Percentiles rank a stretch among this genome's conserved stretches.
phyloP scores from a whole-genome alignment of 1,140 invertebrate genomes.

The Anadara kagoshimensis region DNA sequence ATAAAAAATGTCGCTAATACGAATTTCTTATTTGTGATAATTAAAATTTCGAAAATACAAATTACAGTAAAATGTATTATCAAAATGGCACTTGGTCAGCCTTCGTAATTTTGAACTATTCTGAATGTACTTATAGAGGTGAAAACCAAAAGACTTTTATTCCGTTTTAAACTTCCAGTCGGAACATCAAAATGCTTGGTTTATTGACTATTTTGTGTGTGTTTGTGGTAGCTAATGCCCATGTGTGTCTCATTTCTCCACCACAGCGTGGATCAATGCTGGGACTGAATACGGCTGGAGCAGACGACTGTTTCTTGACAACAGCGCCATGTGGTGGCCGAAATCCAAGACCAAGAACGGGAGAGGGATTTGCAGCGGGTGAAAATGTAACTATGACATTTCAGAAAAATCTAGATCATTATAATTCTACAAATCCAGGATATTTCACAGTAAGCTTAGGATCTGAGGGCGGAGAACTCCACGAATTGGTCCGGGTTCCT shows the following conservation, averaged over 20 bases:
- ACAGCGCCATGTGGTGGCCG: slow-evolving; percentile 22
- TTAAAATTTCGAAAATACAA: no score
- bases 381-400: slow-evolving; percentile 33
- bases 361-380: slow-evolving; percentile 3
- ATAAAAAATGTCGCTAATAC: no score
- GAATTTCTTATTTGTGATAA: no score
- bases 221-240: slow-evolving; percentile 5
- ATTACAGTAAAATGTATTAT: no score
- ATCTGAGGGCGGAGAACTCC: background rate
- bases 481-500: slow-evolving; percentile 12
- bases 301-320: slow-evolving; percentile 23
- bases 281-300: slow-evolving; percentile 21
- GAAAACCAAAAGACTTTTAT: no score
- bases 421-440: slow-evolving; percentile 21
- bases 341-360: background rate
- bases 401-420: slow-evolving; percentile 41
- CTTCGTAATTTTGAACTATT: no score
- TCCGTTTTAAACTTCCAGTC: no score
- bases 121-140: slow-evolving; percentile 19
- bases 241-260: slow-evolving; percentile 23
- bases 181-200: no score
- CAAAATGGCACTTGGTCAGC: no score
- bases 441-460: no score
- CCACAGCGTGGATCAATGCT: slow-evolving; percentile 21
- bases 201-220: no score